Conservation (phyloP, 1,140 invertebrate species). For the Drosophila mauritiana region DNA sequence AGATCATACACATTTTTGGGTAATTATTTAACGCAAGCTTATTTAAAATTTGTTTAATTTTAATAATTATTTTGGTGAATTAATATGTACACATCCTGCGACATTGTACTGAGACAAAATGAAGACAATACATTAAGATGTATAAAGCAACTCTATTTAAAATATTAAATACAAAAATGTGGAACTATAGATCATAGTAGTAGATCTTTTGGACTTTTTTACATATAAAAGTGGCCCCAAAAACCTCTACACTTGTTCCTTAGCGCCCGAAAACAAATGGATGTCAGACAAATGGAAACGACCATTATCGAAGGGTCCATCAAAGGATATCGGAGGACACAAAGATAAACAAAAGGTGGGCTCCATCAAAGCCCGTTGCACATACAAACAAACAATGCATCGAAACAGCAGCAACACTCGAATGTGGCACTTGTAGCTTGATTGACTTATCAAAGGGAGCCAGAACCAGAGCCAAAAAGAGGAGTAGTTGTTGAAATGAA, state of each 20-base stretch:
- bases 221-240: constrained; percentile 12
- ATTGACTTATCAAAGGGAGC: constrained; percentile 82
- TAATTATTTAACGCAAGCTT: not conserved
- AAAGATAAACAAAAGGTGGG: constrained; percentile 55
- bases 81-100: not conserved
- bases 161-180: no score
- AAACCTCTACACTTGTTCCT: constrained; percentile 17
- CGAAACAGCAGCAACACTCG: constrained; percentile 62
- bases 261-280: constrained; percentile 6
- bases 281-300: constrained; percentile 67
- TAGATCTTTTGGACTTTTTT: constrained; percentile 1
- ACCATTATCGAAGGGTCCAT: constrained; percentile 46
- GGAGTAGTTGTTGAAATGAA: constrained; percentile 66
- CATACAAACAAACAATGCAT: constrained; percentile 54
- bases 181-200: not conserved
- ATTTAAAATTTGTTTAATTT: no score
- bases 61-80: not conserved
- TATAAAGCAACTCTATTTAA: no score
- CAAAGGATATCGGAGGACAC: constrained; percentile 58
- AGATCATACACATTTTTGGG: constrained; percentile 3
- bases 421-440: constrained; percentile 77
- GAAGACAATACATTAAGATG: no score
- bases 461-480: constrained; percentile 37
- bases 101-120: no score
- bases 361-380: constrained; percentile 31